Percentiles rank a stretch among this genome's conserved stretches.
Evolutionary conservation across 2,113 vertebrate species (phyloP).

Genomic region (Rhodinocichla rosea): DNA sequence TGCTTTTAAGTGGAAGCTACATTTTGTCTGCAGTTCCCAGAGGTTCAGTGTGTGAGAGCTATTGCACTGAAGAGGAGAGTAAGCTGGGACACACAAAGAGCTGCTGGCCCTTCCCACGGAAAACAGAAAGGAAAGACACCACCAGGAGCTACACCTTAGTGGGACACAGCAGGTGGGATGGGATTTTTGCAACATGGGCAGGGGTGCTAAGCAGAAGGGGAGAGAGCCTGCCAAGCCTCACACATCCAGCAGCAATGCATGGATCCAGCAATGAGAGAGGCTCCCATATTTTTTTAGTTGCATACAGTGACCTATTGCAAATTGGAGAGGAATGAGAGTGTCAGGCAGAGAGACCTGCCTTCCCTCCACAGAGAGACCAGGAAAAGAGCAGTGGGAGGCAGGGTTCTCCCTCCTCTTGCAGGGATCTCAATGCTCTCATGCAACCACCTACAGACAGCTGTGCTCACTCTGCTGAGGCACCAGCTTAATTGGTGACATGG

Average conservation of each 20-base stretch:
- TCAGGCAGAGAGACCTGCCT: not conserved
- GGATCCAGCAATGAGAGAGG: not conserved
- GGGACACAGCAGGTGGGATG: not conserved
- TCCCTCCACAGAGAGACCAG: not conserved
- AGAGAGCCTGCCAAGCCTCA: not conserved
- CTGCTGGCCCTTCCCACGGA: not conserved
- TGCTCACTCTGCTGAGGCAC: not conserved
- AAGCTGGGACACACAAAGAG: not conserved
- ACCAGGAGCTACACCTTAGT: not conserved
- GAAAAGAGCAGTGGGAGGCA: not conserved
- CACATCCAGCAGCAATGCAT: not conserved
- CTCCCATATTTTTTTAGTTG: not conserved
- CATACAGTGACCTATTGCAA: rapidly evolving
- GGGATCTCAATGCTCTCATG: not conserved
- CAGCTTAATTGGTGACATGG: not conserved
- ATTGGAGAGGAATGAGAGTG: not conserved
- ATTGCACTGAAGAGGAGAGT: not conserved
- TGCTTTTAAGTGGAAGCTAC: not conserved
- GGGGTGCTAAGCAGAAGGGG: not conserved
- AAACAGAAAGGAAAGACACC: not conserved
- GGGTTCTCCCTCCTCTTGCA: not conserved
- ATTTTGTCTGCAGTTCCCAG: not conserved
- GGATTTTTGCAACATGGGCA: not conserved
- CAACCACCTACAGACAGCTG: not conserved
- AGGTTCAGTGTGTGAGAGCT: not conserved